Base-by-base conservation (phyloP, 2,113 vertebrate genomes). In the Ciconia boyciana region DNA sequence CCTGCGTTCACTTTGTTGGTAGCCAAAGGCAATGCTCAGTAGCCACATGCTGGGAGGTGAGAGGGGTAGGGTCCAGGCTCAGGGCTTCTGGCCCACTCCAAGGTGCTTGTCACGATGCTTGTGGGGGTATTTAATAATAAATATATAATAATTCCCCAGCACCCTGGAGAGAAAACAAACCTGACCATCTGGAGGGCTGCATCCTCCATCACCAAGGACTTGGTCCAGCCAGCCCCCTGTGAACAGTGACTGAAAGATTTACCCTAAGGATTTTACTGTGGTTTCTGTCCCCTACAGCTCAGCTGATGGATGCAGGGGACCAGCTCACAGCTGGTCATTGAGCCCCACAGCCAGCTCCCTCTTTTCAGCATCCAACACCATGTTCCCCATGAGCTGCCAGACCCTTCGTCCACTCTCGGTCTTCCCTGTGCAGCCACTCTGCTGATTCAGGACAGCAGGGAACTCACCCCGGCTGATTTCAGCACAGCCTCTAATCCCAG, bases 321-420 rank as follows among this genome's bases (percentile, higher is more conserved):
- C 13, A 43, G 31, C 43, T 46, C n/a, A 4, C 1, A 1, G 29
- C 58, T 71, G 49, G 28, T 3, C 44, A 16, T 1, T 2, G 13
- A 76, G 43, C 48, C 55, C 25, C 10, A 3, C 11, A 26, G 18
- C 36, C 52, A 16, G 65, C 52, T 81, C 69, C 43, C 61, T 58
- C 21, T 65, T 58, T 31, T 65, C 54, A 51, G 76, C 82, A 60
- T 2, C 57, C 46, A 22, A 20, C 8, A 2, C 22, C 3, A 1
- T 2, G 36, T 6, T 46, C 62, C 41, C 16, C 9, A 1, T 0
- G 6, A 52, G 70, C 78, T 29, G 4, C 44, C 57, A n/a, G 52
- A 58, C 7, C 15, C 39, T 68, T 41, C 1, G 0, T 3, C 52
- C 0, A 0, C 51, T 41, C 70, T 5, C 0, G 0, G n/a, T 34